These are phyloP conservation scores for Pampus argenteus DNA, from an alignment of 2,797 vertebrate genomes.

Conservation along the genomic window DNA sequence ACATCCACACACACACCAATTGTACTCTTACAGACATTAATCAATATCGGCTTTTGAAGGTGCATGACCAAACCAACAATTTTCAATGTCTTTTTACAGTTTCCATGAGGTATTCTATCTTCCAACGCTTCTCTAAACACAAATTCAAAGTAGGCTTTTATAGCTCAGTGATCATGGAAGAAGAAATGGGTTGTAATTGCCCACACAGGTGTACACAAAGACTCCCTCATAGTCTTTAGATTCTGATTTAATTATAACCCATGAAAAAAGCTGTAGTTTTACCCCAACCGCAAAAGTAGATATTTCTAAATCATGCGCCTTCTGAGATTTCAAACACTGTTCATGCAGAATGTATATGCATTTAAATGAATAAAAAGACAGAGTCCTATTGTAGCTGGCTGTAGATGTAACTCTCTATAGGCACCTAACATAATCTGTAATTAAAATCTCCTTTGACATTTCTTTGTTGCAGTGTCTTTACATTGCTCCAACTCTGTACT, in stretches of 20 bases:
- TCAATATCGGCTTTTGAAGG: conserved; percentile 47
- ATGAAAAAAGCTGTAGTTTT: conserved; percentile 42
- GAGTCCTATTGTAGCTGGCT: conserved; percentile 40
- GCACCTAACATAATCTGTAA: conserved; percentile 64
- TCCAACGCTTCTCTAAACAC: not conserved
- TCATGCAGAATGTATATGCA: conserved; percentile 41
- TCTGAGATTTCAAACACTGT: conserved; percentile 49
- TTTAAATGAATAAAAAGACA: conserved; percentile 65
- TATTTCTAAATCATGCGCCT: conserved; percentile 34
- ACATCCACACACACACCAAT: conserved; percentile 21
- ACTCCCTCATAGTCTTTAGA: conserved; percentile 1
- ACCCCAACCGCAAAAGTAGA: conserved; percentile 23
- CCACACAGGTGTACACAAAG: conserved; percentile 25
- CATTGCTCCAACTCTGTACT: conserved; percentile 34
- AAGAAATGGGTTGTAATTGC: conserved; percentile 23
- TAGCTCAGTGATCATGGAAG: conserved; percentile 18
- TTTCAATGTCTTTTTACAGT: conserved; percentile 22
- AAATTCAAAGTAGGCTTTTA: conserved; percentile 13
- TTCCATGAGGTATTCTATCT: conserved; percentile 13
- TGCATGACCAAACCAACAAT: conserved; percentile 21
- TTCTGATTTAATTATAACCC: conserved; percentile 20
- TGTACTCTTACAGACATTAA: conserved; percentile 29
- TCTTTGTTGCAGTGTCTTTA: conserved; percentile 55
- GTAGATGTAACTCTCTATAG: conserved; percentile 52
- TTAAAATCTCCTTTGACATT: conserved; percentile 75